Base-by-base conservation (phyloP, 1,140 invertebrate species). In the Orchesella cincta region DNA sequence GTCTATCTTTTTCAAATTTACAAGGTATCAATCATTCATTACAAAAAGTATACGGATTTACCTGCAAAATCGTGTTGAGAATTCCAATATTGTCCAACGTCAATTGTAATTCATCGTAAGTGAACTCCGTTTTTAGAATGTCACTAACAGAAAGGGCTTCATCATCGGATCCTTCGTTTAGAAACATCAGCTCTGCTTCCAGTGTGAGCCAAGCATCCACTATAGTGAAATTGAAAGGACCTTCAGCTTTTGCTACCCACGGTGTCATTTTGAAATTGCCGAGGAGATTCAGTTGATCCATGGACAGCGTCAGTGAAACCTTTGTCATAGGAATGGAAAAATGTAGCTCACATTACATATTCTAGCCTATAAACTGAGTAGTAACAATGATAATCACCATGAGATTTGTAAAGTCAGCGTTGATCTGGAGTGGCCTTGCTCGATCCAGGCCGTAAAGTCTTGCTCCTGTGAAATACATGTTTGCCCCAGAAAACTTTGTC, bases 401-500 rank as follows among this genome's bases (percentile, higher is more conserved):
- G 2, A 73, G 39, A 26, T 73, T 51, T 3, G 71, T 51, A 36
- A 39, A 73, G 39, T 73, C 71, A n/a, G 71, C 5, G 14, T 31
- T 14, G 23, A 73, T 46, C 14, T 73, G 18, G 18, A 46, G 35
- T 14, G 39, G 35, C 46, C 39, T 14, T 14, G 20, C 36, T 26
- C 71, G 2, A 2, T 26, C 39, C 35, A 73, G 26, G 2, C 71
- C 71, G 46, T 73, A 73, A 36, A 73, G 20, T 73, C 39, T 34
- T 18, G 29, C 3, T 26, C 39, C 71, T 18, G 34, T 36, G 28
- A 73, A 73, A 20, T 36, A 16, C 71, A 73, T 73, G 14, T 34
- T 73, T 1, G 39, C 46, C 23, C 71, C 71, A 26, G 71, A 73
- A 73, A 39, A 73, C 29, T 73, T 73, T 46, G 34, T 36, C 26